These are phyloP conservation scores for Neofelis nebulosa DNA, from an alignment of 2,113 vertebrate species.

Conservation along the genomic window DNA sequence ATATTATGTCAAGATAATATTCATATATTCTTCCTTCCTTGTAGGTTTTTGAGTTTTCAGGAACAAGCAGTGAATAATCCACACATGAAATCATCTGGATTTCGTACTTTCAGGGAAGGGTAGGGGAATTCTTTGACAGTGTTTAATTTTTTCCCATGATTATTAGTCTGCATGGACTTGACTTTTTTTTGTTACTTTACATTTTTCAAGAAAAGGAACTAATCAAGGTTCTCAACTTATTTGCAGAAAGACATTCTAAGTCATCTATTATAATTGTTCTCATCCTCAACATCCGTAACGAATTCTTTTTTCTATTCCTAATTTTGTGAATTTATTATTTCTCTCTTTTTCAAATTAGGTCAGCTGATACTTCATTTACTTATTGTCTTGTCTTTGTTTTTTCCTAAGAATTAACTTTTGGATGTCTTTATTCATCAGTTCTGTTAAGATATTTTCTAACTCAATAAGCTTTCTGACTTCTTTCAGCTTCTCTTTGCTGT, in stretches of 20 bases:
- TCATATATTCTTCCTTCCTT: neutral
- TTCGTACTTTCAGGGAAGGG: neutral
- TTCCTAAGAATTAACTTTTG: neutral
- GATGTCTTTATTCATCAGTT: neutral
- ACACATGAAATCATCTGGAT: neutral
- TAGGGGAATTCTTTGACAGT: neutral
- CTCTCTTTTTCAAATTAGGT: neutral
- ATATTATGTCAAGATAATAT: neutral
- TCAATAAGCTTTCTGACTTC: neutral
- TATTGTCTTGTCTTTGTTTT: neutral
- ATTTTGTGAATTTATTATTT: neutral
- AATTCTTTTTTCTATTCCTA: neutral
- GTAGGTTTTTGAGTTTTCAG: neutral
- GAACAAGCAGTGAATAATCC: neutral
- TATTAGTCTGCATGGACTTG: neutral
- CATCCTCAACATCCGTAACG: neutral
- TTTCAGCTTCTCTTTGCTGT: neutral
- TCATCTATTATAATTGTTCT: neutral
- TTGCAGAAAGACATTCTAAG: neutral
- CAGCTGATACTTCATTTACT: neutral
- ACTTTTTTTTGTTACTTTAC: neutral
- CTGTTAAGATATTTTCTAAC: neutral
- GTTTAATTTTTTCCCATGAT: neutral
- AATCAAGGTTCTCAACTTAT: neutral
- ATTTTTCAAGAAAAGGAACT: neutral